phyloP scores from a whole-genome alignment of 1,140 invertebrate genomes.

The Solenopsis invicta region DNA sequence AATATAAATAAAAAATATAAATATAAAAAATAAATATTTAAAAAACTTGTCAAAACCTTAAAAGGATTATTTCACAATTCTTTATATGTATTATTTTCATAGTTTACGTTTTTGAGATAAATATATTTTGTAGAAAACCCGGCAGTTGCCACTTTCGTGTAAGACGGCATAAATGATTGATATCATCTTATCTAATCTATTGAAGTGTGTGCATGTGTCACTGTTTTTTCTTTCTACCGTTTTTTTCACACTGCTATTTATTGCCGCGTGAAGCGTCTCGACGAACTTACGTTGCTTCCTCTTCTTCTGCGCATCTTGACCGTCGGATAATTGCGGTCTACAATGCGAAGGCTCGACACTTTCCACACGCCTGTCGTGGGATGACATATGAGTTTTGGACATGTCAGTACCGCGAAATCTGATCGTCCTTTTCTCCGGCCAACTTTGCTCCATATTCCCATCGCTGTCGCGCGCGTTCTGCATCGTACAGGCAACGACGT shows the following conservation, averaged over 20 bases:
- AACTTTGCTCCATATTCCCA: constrained; percentile 18
- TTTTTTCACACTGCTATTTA: no score
- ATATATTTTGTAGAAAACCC: neutral
- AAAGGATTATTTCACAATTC: neutral
- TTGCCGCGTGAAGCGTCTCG: neutral
- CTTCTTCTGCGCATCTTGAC: constrained; percentile 14
- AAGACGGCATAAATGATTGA: neutral
- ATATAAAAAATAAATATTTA: no score
- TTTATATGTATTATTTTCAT: neutral
- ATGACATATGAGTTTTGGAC: constrained; percentile 23
- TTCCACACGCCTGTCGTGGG: constrained; percentile 27
- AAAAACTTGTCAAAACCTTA: neutral
- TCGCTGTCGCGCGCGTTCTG: neutral
- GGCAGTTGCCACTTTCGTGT: no score
- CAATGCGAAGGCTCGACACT: neutral
- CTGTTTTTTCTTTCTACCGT: neutral
- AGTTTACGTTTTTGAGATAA: neutral
- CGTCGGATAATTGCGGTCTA: constrained; percentile 38
- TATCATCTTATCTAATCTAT: constrained; percentile 25
- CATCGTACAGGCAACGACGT: neutral
- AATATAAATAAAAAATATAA: no score
- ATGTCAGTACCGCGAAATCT: constrained; percentile 28
- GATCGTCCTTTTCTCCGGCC: constrained; percentile 35
- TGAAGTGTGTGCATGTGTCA: neutral
- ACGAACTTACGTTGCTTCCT: constrained; percentile 63